Base-by-base conservation (phyloP, 1,140 invertebrate genomes). In the Daktulosphaira vitifoliae region DNA sequence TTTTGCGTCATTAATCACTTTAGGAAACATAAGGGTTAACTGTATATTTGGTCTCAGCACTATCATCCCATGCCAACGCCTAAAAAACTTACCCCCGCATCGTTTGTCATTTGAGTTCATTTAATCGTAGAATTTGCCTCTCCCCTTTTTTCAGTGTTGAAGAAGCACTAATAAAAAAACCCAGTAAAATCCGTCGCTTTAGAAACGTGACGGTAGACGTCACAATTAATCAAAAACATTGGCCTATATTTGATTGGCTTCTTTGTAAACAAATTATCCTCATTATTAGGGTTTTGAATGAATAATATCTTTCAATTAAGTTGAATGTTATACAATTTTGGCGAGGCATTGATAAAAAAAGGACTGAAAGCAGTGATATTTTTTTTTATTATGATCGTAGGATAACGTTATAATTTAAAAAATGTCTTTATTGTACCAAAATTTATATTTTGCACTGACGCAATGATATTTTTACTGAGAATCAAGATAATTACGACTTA, bases 101-200 rank as follows among this genome's bases (percentile, higher is more conserved):
- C 54, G 54, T 59, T 59, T 59, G 54, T 59, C 54, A 59, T 59
- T 23, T 38, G 39, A 44, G 54, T 59, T 59, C 54, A 59, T 59
- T 59, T 59, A 59, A 59, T 38, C 54, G 39, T 59, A 38, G 54
- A 59, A 59, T 44, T 44, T 59, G 6, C 54, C 39, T 20, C 25
- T 23, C 16, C 9, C 51, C 33, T 8, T 29, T 8, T 11, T 16
- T 29, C 25, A 5, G 15, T 26, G n/a, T 2, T 15, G 20, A 48
- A 33, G 16, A 8, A 33, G 29, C 11, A n/a, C n/a, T 3, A 51
- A 51, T 26, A 51, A 13, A 51, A 33, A 49, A 44, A 59, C 42
- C n/a, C n/a, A n/a, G n/a, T n/a, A 26, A 29, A 46, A 59, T 46
- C 54, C 54, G 18, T 26, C 23, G 18, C 37, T 39, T n/a, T n/a